These are phyloP conservation scores for Zele albiditarsus DNA, from an alignment of 2,888 invertebrate genomes.

Conservation along the genomic window DNA sequence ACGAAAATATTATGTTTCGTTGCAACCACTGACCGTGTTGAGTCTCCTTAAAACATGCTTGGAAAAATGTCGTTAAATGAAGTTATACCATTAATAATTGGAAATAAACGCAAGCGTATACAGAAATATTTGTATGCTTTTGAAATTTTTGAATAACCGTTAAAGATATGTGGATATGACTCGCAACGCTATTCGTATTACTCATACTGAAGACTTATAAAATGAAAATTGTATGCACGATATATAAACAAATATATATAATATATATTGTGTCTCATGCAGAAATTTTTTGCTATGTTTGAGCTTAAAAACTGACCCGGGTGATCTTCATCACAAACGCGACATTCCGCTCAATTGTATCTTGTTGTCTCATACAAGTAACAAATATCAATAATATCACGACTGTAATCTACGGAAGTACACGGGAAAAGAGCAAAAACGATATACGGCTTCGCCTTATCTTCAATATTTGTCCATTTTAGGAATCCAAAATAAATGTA, in stretches of 20 bases:
- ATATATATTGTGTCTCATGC: constrained; percentile 55
- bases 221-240: background rate
- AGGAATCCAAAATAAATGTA: constrained; percentile 1
- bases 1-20: constrained; percentile 7
- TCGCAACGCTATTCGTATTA: background rate
- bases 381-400: constrained; percentile 20
- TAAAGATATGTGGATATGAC: background rate
- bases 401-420: constrained; percentile 28
- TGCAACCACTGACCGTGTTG: constrained; percentile 32
- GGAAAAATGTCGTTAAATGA: constrained; percentile 14
- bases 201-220: background rate
- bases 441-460: background rate
- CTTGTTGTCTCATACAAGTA: constrained; percentile 25
- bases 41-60: constrained; percentile 29
- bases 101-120: constrained; percentile 37
- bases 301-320: constrained; percentile 28
- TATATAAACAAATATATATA: background rate
- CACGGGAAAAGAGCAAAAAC: constrained; percentile 40
- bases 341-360: constrained; percentile 32
- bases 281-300: constrained; percentile 27
- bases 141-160: background rate
- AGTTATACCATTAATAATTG: constrained; percentile 16
- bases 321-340: constrained; percentile 21
- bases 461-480: background rate
- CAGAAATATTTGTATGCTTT: constrained; percentile 24